Evolutionary conservation across 2,113 vertebrate genomes (phyloP).

Genomic region (Poecile atricapillus): DNA sequence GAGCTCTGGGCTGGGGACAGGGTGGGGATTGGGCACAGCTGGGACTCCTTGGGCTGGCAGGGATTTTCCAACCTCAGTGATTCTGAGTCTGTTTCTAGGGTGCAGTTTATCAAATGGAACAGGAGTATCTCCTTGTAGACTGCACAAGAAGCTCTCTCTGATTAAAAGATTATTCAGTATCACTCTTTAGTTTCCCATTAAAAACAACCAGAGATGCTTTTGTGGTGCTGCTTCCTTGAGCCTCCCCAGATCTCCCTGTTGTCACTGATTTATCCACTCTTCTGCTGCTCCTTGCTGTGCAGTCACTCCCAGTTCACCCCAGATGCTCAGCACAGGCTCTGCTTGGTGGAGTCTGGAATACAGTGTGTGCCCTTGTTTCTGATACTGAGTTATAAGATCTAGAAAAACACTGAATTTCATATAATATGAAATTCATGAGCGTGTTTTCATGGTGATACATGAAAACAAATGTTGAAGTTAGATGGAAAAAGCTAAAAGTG

Average conservation of each 20-base stretch:
- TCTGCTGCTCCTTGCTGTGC: neutral
- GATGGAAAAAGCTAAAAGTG: no score
- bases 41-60: neutral
- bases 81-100: neutral
- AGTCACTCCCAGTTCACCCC: neutral
- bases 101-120: neutral
- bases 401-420: no score
- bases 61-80: rapidly evolving
- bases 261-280: neutral
- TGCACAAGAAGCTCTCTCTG: neutral
- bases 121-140: neutral
- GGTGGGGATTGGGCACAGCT: neutral
- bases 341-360: no score
- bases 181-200: neutral
- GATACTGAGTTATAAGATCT: no score
- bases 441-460: no score
- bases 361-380: no score
- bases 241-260: neutral
- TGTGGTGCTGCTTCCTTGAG: neutral
- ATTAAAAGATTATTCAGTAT: neutral
- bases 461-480: no score
- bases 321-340: neutral
- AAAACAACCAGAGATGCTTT: neutral
- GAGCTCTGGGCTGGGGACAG: neutral
- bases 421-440: no score